phyloP scores from a whole-genome alignment of 2,888 invertebrate genomes.

The Himalopsyche japonica region DNA sequence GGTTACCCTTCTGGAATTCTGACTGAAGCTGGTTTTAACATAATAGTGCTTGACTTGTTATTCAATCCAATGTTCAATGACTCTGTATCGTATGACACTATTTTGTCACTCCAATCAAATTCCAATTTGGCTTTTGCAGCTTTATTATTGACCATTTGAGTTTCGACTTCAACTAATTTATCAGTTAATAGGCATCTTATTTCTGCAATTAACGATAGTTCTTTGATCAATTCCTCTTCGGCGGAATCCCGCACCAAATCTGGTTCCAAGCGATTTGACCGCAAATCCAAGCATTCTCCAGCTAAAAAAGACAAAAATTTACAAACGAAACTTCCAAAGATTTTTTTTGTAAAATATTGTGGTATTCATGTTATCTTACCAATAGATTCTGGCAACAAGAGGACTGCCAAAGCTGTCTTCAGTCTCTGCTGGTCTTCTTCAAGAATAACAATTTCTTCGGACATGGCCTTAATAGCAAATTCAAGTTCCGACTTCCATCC shows the following conservation, averaged over 20 bases:
- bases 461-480: conserved; percentile 67
- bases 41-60: conserved; percentile 68
- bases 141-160: conserved; percentile 73
- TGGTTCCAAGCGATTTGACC: conserved; percentile 69
- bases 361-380: conserved; percentile 45
- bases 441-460: conserved; percentile 69
- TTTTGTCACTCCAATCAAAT: conserved; percentile 91
- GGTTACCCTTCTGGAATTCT: conserved; percentile 74
- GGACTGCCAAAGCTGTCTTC: conserved; percentile 67
- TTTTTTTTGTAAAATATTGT: background rate
- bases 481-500: conserved; percentile 79
- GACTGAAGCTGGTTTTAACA: conserved; percentile 81
- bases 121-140: conserved; percentile 82
- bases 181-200: conserved; percentile 65
- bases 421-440: conserved; percentile 70
- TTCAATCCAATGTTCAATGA: conserved; percentile 68
- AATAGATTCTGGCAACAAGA: conserved; percentile 75
- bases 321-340: background rate
- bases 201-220: conserved; percentile 71
- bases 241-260: conserved; percentile 77
- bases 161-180: conserved; percentile 68
- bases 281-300: conserved; percentile 73
- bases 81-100: conserved; percentile 78
- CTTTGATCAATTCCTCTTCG: conserved; percentile 77
- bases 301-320: conserved; percentile 45